Percentiles rank a stretch among this genome's conserved stretches.
phyloP scores from a whole-genome alignment of 2,888 invertebrate species.

The Achlya flavicornis region DNA sequence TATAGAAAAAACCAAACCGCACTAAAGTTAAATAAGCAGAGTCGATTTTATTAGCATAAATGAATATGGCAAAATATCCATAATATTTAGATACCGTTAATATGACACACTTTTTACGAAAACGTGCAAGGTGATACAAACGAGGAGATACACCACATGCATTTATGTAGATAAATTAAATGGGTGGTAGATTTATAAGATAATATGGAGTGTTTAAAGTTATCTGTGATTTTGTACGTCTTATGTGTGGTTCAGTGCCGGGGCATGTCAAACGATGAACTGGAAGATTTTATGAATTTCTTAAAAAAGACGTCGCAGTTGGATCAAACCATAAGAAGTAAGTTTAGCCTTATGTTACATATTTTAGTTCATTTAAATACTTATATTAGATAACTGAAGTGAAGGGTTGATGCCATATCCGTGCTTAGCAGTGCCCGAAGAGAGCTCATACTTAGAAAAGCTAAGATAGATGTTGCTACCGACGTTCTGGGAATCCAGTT shows the following conservation, averaged over 20 bases:
- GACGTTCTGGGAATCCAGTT: too few relatives aligned
- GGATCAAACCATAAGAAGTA: conserved; percentile 75
- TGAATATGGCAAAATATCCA: conserved; percentile 37
- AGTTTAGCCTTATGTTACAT: conserved; percentile 37
- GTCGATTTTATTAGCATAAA: conserved; percentile 21
- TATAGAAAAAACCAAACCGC: conserved; percentile 64
- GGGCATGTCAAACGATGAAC: conserved; percentile 64
- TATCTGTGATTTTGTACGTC: conserved; percentile 53
- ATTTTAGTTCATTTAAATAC: neutral
- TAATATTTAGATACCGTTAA: conserved; percentile 56
- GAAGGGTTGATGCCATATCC: too few relatives aligned
- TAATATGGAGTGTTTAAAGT: conserved; percentile 56
- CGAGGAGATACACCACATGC: conserved; percentile 38
- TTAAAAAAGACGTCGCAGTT: conserved; percentile 69
- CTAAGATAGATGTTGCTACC: too few relatives aligned
- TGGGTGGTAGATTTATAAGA: conserved; percentile 28
- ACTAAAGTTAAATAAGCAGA: conserved; percentile 40
- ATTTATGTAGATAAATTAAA: conserved; percentile 36
- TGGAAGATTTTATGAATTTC: conserved; percentile 74
- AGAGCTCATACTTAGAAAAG: too few relatives aligned
- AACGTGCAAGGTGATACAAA: conserved; percentile 47
- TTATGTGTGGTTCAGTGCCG: conserved; percentile 63
- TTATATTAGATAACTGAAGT: neutral
- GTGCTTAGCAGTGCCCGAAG: too few relatives aligned
- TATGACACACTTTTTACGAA: conserved; percentile 56